Conservation (phyloP, 2,113 vertebrate species). For the Uria lomvia region DNA sequence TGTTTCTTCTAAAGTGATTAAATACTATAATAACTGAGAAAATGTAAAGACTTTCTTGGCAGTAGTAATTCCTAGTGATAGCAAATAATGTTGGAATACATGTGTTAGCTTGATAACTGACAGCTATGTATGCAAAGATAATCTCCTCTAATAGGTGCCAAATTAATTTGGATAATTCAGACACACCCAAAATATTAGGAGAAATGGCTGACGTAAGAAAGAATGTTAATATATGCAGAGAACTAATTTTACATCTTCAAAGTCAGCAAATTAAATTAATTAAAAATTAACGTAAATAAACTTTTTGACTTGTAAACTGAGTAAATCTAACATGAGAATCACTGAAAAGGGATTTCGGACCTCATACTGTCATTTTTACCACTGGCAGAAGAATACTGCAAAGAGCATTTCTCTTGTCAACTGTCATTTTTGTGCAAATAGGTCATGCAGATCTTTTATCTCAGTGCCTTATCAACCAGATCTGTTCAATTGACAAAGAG, state of each 20-base stretch:
- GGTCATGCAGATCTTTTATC: neutral
- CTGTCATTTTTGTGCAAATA: neutral
- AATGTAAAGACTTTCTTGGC: neutral
- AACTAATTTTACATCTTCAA: neutral
- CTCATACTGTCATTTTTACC: neutral
- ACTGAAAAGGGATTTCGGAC: neutral
- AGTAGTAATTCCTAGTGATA: neutral
- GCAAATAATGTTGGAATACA: neutral
- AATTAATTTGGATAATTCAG: neutral
- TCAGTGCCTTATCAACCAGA: neutral
- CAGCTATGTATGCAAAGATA: neutral
- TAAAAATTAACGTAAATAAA: neutral
- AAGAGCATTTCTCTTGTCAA: neutral
- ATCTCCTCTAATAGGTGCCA: neutral
- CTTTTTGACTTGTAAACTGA: neutral
- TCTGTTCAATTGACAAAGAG: neutral
- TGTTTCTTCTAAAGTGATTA: neutral
- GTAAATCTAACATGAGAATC: neutral
- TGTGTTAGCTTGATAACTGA: neutral
- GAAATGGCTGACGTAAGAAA: neutral
- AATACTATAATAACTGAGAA: neutral
- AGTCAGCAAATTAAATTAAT: neutral
- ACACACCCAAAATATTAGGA: neutral
- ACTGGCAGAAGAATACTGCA: neutral
- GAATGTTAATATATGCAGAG: neutral